These are phyloP conservation scores for Enteromius fasciolatus DNA, from an alignment of 2,797 vertebrate genomes.

Conservation along the genomic window DNA sequence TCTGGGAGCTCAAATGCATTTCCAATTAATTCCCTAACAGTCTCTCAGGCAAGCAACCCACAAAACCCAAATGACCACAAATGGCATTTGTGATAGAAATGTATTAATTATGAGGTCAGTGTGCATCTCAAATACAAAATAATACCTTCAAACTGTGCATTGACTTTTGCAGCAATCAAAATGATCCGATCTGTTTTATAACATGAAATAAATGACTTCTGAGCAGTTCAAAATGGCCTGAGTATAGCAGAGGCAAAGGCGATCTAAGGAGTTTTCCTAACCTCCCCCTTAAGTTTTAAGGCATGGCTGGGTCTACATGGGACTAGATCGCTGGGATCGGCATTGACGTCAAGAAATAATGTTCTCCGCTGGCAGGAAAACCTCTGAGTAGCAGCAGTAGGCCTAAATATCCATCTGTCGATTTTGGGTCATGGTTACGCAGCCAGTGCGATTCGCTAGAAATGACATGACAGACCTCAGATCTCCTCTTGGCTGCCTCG, in stretches of 20 bases:
- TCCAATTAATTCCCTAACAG: slow-evolving; percentile 30
- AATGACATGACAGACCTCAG: slow-evolving; percentile 34
- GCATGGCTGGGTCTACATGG: slow-evolving; percentile 41
- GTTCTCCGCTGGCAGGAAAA: slow-evolving; percentile 40
- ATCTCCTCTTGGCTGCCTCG: slow-evolving; percentile 29
- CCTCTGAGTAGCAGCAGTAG: slow-evolving; percentile 39
- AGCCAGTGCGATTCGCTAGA: slow-evolving; percentile 22
- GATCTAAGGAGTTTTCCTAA: slow-evolving; percentile 28
- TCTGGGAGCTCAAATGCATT: slow-evolving; percentile 29
- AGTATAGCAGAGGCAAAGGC: slow-evolving; percentile 38
- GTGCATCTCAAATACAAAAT: slow-evolving; percentile 31
- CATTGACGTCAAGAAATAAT: slow-evolving; percentile 27
- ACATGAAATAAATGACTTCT: slow-evolving; percentile 30
- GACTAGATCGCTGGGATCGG: slow-evolving; percentile 12
- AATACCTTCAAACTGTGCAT: slow-evolving; percentile 30
- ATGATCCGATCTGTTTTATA: not conserved
- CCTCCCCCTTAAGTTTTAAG: slow-evolving; percentile 33
- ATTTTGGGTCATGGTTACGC: slow-evolving; percentile 31
- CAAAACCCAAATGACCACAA: slow-evolving; percentile 28
- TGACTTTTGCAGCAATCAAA: slow-evolving; percentile 22
- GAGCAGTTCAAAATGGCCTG: slow-evolving; percentile 39
- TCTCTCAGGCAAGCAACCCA: slow-evolving; percentile 22
- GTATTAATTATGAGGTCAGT: slow-evolving; percentile 45
- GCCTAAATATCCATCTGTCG: slow-evolving; percentile 44
- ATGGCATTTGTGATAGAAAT: slow-evolving; percentile 31